Evolutionary conservation across 2,113 vertebrate genomes (phyloP), one percentile per base, ranked within the genome.

Genomic region (Dipodomys spectabilis): DNA sequence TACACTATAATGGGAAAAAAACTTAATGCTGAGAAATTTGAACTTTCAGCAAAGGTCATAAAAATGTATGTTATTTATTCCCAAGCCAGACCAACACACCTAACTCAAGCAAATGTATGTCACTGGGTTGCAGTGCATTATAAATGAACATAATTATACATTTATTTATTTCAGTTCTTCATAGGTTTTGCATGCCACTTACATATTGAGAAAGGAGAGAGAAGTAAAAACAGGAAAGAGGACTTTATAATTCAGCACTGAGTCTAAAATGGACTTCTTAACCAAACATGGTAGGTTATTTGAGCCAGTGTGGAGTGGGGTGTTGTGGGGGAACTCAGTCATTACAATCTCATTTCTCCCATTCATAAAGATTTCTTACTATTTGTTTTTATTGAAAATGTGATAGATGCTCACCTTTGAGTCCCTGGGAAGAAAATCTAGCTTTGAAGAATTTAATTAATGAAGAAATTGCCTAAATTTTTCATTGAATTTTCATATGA

Each of bases 161-260:
- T 90, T 93, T 97, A 72, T 90, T 96, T 97, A 88, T 81, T 64
- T 96, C 39, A 75, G 0, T 77, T 73, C 78, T 44, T 90, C 49
- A 28, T 83, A 82, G 73, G 49, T 57, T 60, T 88, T 79, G n/a
- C n/a, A 7, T 32, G 30, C 79, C 82, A 94, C 78, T 82, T 82
- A 93, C 65, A 64, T n/a, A 44, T 12, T 60, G 69, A 82, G 86
- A 89, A 82, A 67, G 57, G 32, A 78, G 35, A 32, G 86, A 49
- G 39, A 82, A 80, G 28, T 30, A 85, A 75, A 87, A 79, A 35
- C 16, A 57, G 39, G 30, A 53, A 32, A 64, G 7, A 49, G 35
- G 27, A 39, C 7, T 16, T 27, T 68, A 2, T 22, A 35, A 27
- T 30, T 32, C 6, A 44, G 32, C 23, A 25, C 32, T 45, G 18